Base-by-base conservation (phyloP, 37 sponge, comb jelly and placozoan genomes). In the Beroe forskalii region DNA sequence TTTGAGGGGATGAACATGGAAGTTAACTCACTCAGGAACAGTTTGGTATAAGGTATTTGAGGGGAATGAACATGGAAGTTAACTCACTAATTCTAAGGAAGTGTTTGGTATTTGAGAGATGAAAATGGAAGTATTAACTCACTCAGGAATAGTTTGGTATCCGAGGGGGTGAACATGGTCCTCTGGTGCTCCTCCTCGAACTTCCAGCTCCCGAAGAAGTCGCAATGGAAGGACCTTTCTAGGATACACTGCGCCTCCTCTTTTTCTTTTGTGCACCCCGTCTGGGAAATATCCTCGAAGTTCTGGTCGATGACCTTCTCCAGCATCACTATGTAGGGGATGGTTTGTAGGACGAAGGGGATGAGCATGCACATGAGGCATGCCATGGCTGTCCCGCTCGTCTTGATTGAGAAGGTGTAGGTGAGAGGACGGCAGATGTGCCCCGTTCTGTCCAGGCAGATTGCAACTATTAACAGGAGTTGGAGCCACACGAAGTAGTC, bases 401-500 rank as follows among this genome's bases (percentile, higher is more conserved):
- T 38, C 35, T 80, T 80, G 17, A 80, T 80, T 1, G 86, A 80
- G 86, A 44, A 44, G 1, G 55, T 80, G 86, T 80, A 80, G 17
- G 86, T 80, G 4, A 80, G 44, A 9, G 86, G 55, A 20, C 86
- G 23, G 30, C 86, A 80, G 44, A 80, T 80, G 86, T 80, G 86
- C 22, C 86, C 86, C 1, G 86, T 37, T 42, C 86, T 40, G 28
- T 80, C 86, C 31, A 80, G 55, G 4, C 55, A 80, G 86, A 80
- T 80, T 20, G 86, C 55, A 1, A 80, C 86, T 1, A 80, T 38
- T 3, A 80, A 24, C 1, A 80, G 55, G 27, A 80, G 55, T 38
- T 80, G 86, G 1, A 80, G 28, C 86, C 86, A 80, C 44, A 80
- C 86, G 20, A 80, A 38, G 86, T 80, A 80, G 86, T 80, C 86